Evolutionary conservation across 1,140 invertebrate genomes (phyloP).

Genomic region (Hormaphis cornu): DNA sequence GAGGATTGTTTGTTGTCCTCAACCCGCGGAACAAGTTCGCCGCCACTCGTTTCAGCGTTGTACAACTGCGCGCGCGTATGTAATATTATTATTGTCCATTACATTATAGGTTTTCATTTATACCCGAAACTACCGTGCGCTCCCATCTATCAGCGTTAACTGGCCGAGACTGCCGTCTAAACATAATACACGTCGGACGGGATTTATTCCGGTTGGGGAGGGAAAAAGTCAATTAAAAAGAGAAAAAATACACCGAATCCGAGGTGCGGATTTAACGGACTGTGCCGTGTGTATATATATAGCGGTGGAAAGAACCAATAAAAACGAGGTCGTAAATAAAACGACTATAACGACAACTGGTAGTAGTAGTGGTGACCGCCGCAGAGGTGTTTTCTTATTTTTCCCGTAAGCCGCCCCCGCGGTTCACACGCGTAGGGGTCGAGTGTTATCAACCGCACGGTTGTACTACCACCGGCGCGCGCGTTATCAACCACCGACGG

Average conservation of each 20-base stretch:
- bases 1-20: too few species aligned
- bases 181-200: too few species aligned
- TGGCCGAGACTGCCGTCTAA: neutral
- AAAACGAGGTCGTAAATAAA: conserved; percentile 29
- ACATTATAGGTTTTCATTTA: too few species aligned
- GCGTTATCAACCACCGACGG: conserved; percentile 7
- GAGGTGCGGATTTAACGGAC: conserved; percentile 4
- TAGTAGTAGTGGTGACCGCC: too few species aligned
- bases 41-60: too few species aligned
- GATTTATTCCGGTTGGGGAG: neutral
- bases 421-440: neutral
- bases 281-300: neutral
- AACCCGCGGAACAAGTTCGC: too few species aligned
- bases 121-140: too few species aligned
- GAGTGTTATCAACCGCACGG: conserved; percentile 14
- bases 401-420: too few species aligned
- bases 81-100: too few species aligned
- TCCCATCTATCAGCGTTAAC: neutral
- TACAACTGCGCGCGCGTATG: too few species aligned
- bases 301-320: conserved; percentile 13
- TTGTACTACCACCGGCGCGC: neutral
- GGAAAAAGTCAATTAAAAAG: conserved; percentile 19
- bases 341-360: conserved; percentile 14
- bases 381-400: too few species aligned
- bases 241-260: neutral